These are phyloP conservation scores for Uromys caudimaculatus DNA, from an alignment of 2,797 vertebrate genomes.

Conservation along the genomic window DNA sequence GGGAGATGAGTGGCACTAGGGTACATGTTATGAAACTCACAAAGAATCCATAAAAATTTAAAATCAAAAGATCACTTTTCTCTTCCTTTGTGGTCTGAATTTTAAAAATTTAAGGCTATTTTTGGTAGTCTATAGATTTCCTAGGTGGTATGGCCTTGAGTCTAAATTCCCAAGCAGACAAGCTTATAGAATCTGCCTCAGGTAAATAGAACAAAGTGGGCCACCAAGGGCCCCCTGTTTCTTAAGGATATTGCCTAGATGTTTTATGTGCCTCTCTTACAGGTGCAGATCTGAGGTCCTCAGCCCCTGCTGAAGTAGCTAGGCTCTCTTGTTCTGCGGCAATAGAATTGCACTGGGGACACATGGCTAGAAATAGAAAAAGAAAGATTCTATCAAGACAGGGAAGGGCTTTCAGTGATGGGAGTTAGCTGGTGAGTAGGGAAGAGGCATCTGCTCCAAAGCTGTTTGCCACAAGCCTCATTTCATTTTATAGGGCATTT, in stretches of 20 bases:
- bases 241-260: background rate
- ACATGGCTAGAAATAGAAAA: background rate
- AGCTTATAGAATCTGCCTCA: background rate
- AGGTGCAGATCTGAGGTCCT: background rate
- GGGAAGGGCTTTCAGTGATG: background rate
- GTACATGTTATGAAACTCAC: background rate
- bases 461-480: background rate
- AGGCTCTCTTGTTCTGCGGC: background rate
- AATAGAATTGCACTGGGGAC: background rate
- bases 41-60: background rate
- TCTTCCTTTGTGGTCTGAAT: constrained; percentile 6
- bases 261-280: background rate
- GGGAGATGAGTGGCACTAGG: background rate
- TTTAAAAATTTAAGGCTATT: constrained; percentile 31
- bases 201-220: background rate
- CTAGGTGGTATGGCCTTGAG: background rate
- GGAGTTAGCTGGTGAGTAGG: background rate
- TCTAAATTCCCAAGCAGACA: background rate
- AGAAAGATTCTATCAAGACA: background rate
- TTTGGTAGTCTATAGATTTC: background rate
- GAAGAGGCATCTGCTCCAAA: background rate
- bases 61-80: background rate
- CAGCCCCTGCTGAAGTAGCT: background rate
- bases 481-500: background rate
- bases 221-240: background rate